These are phyloP conservation scores for Triplophysa dalaica DNA, from an alignment of 2,113 vertebrate species.

Conservation along the genomic window DNA sequence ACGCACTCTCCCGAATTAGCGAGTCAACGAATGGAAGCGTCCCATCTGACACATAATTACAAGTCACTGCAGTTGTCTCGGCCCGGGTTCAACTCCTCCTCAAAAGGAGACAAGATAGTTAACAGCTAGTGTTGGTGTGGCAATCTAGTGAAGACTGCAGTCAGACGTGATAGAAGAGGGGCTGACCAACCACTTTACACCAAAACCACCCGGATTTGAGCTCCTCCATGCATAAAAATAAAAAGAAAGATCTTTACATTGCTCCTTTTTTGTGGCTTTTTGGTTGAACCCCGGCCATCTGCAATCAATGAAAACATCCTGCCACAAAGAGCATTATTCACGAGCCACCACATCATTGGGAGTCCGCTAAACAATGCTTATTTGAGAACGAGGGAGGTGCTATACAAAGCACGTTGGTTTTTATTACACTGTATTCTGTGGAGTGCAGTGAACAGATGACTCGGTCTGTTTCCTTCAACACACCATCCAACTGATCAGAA, in stretches of 20 bases:
- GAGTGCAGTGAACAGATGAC: constrained; percentile 10
- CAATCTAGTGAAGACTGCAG: constrained; percentile 4
- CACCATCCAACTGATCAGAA: constrained; percentile 39
- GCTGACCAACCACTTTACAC: constrained; percentile 20
- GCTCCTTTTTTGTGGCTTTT: constrained; percentile 47
- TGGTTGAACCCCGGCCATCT: constrained; percentile 46
- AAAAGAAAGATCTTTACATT: constrained; percentile 25
- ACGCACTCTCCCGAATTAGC: constrained; percentile 37
- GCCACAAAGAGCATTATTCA: constrained; percentile 16
- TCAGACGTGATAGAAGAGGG: not conserved
- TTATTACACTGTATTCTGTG: constrained; percentile 29
- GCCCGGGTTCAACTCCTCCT: constrained; percentile 19
- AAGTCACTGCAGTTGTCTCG: constrained; percentile 32
- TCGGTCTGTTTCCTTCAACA: not conserved
- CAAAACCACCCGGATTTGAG: constrained; percentile 21
- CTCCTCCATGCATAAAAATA: not conserved
- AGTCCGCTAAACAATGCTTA: constrained; percentile 43
- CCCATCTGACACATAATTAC: constrained; percentile 9
- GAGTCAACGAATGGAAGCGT: not conserved
- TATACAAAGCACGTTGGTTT: constrained; percentile 45
- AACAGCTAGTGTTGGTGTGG: not conserved
- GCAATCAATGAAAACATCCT: constrained; percentile 43
- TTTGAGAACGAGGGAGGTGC: constrained; percentile 42
- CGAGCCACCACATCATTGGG: constrained; percentile 51
- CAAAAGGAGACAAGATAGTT: constrained; percentile 14